phyloP scores from a whole-genome alignment of 2,888 invertebrate genomes.

The Pollenia griseotomentosa region DNA sequence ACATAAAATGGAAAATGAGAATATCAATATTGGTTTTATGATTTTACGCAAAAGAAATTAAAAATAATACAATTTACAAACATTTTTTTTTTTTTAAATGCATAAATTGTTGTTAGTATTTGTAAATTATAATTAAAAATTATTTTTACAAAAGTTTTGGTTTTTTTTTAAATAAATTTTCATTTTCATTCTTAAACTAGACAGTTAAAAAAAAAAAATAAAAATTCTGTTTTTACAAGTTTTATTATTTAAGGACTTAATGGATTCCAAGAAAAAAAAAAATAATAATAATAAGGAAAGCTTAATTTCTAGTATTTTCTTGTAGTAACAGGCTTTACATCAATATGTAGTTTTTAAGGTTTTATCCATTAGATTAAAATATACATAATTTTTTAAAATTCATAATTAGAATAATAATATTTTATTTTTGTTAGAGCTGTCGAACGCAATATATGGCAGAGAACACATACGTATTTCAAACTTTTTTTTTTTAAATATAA shows the following conservation, averaged over 20 bases:
- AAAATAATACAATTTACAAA: slow-evolving; percentile 31
- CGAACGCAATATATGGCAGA: slow-evolving; percentile 66
- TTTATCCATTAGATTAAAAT: slow-evolving; percentile 11
- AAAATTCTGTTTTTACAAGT: slow-evolving; percentile 40
- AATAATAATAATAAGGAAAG: slow-evolving; percentile 42
- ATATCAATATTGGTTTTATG: slow-evolving; percentile 64
- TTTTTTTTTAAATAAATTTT: slow-evolving; percentile 9
- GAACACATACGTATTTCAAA: slow-evolving; percentile 70
- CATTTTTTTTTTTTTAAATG: background rate
- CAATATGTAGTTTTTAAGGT: slow-evolving; percentile 46
- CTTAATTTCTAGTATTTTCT: slow-evolving; percentile 48
- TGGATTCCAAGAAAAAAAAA: background rate
- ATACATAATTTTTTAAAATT: slow-evolving; percentile 32
- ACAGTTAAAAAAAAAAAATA: slow-evolving; percentile 48
- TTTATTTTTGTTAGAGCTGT: slow-evolving; percentile 18
- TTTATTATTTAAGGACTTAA: slow-evolving; percentile 49
- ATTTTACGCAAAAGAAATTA: slow-evolving; percentile 26
- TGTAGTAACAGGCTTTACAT: slow-evolving; percentile 67
- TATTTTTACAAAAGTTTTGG: slow-evolving; percentile 37
- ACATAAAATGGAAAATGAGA: slow-evolving; percentile 70
- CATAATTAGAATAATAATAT: slow-evolving; percentile 22
- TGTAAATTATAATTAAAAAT: slow-evolving; percentile 11
- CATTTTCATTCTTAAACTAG: slow-evolving; percentile 44
- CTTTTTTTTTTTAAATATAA: slow-evolving; percentile 30
- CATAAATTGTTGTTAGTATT: slow-evolving; percentile 48